Percentiles rank a stretch among this genome's conserved stretches.
Evolutionary conservation across 2,113 vertebrate species (phyloP).

Genomic region (Pluvianellus socialis): DNA sequence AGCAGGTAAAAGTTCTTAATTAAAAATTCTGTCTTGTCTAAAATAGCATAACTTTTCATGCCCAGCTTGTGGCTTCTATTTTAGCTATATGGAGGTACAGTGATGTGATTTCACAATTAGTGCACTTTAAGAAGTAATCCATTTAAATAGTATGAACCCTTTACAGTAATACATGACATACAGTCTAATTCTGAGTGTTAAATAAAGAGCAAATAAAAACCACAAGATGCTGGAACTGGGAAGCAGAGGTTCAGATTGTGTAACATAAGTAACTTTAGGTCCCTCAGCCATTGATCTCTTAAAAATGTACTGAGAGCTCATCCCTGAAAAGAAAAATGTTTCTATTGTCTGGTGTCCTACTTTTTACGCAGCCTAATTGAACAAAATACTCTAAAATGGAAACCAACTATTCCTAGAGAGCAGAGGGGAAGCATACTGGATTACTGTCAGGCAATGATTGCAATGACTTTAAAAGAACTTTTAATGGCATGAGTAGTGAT

Average conservation of each 20-base stretch:
- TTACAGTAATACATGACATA: not conserved
- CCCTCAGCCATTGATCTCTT: not conserved
- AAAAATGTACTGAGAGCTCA: not conserved
- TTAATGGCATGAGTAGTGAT: not conserved
- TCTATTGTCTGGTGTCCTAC: slow-evolving; percentile 29
- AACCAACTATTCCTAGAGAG: slow-evolving; percentile 23
- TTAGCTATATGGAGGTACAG: not conserved
- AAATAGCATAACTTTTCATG: not conserved
- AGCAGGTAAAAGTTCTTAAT: not conserved
- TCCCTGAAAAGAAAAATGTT: not conserved
- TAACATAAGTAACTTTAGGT: not conserved
- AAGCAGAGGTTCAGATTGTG: not conserved
- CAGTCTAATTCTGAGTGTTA: not conserved
- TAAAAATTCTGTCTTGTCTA: not conserved
- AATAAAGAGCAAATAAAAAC: not conserved
- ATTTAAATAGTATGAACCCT: not conserved
- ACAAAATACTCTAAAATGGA: not conserved
- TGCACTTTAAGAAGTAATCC: not conserved
- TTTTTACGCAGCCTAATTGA: not conserved
- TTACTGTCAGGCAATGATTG: not conserved
- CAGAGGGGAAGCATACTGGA: not conserved
- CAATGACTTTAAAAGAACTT: not conserved
- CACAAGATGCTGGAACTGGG: not conserved
- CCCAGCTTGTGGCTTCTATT: not conserved
- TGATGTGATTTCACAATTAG: not conserved